Base-by-base conservation (phyloP, 37 sponge, comb jelly and placozoan species). In the Halisarca cf. caerulea region DNA sequence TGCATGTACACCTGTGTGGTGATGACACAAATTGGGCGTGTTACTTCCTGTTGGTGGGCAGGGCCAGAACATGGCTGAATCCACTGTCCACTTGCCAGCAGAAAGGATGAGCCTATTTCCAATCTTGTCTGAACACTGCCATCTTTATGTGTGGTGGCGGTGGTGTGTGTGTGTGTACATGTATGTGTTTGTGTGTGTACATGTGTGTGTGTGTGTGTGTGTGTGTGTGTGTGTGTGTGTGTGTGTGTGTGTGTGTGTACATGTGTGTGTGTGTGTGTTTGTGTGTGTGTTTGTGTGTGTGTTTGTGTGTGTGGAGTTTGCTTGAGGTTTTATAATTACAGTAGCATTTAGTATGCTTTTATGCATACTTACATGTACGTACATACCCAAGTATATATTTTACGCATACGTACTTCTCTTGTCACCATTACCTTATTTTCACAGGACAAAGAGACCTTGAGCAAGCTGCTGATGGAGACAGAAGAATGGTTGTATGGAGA, bases 401-500 rank as follows among this genome's bases (percentile, higher is more conserved):
- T 62, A 62, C 64, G 7, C 15, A 62, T 62, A 62, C 25, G 6
- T 62, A 4, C 15, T 62, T 36, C 34, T 28, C 69, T 68, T 34
- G 17, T n/a, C n/a, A n/a, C n/a, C n/a, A n/a, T n/a, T n/a, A n/a
- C n/a, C n/a, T n/a, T n/a, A 8, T 24, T 2, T 5, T 44, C 7
- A 37, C 25, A 83, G 86, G 91, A 83, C 32, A 80, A 64, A 38
- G 85, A 88, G 25, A 69, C 25, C 21, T 90, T 93, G n/a, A 51
- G 59, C 35, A n/a, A 58, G 30, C 58, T 70, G 38, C 83, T 99
- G 45, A 74, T 39, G 3, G 64, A 84, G 9, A 95, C 92, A n/a
- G 97, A 99, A 79, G 89, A 99, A 39, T 99, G 99, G 99, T 80
- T 99, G 39, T 94, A 96, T 69, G 99, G 95, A 2, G 99, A 99